Percentiles rank a stretch among this genome's conserved stretches.
Evolutionary conservation across 2,888 invertebrate species (phyloP).

Genomic region (Lordiphosa fenestrarum): DNA sequence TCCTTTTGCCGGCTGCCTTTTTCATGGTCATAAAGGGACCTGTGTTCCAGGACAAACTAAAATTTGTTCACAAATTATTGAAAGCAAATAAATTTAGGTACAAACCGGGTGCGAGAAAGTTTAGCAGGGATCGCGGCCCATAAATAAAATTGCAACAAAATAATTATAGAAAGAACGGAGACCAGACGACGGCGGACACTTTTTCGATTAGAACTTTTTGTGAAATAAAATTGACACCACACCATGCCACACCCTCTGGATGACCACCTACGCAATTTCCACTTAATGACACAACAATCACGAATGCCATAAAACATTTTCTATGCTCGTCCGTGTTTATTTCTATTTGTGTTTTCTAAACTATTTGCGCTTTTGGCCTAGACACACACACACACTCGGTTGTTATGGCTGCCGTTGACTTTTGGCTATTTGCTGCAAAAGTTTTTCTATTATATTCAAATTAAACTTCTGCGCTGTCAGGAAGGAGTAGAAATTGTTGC

Average conservation of each 20-base stretch:
- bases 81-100: conserved; percentile 53
- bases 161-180: conserved; percentile 52
- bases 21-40: conserved; percentile 73
- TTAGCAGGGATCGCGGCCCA: conserved; percentile 34
- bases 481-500: conserved; percentile 45
- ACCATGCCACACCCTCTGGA: conserved; percentile 35
- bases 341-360: conserved; percentile 30
- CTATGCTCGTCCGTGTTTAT: conserved; percentile 31
- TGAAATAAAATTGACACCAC: conserved; percentile 63
- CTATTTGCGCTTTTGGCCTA: conserved; percentile 42
- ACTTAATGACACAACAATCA: conserved; percentile 76
- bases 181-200: conserved; percentile 26
- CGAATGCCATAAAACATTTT: conserved; percentile 74
- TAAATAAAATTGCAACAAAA: conserved; percentile 67
- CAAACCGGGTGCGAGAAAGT: conserved; percentile 29
- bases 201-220: conserved; percentile 74
- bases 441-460: conserved; percentile 76
- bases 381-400: conserved; percentile 20
- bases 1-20: conserved; percentile 25
- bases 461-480: conserved; percentile 56
- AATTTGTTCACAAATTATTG: conserved; percentile 72
- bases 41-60: conserved; percentile 19
- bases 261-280: conserved; percentile 74
- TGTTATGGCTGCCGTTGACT: conserved; percentile 29
- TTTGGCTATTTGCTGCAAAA: conserved; percentile 51